Evolutionary conservation across 1,140 invertebrate genomes (phyloP), one percentile per base, ranked within the genome.

Genomic region (silkworm (Bombyx mori)): DNA sequence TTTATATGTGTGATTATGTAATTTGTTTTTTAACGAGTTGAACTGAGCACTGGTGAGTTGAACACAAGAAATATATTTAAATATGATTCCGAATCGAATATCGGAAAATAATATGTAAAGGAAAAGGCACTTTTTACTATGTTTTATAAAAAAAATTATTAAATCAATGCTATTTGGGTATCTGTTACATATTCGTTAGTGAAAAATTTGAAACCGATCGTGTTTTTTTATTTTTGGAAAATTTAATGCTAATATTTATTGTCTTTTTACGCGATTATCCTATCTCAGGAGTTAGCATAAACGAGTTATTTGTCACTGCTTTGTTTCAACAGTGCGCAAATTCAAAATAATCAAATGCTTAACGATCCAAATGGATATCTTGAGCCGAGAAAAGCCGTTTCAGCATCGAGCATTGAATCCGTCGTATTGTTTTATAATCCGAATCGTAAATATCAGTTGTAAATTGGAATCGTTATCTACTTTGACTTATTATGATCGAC

Each of bases 221-320:
- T 35, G 4, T 35, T 35, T 35, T 35, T 35, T 18, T 18, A 18
- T 3, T 35, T 35, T 35, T 35, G 26, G 26, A 35, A 35, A 35
- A 3, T 35, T 35, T 35, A 35, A 35, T 35, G 2, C 26, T 35
- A 3, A 35, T n/a, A 6, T 9, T 12, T 63, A 56, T 43, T 48
- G 57, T 54, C 57, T 10, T 44, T 9, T 54, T 57, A 48, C 59
- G 51, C 54, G 58, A 56, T 63, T 47, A 63, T 60, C 55, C 47
- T 48, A 54, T 63, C 62, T 60, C 57, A 46, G 61, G 51, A 62
- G 57, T 60, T 56, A 65, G 60, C 60, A 68, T 68, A 70, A 72
- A 75, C 63, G 69, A 72, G 70, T 72, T 75, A 72, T 75, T 75
- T 75, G 68, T 72, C 72, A 75, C 65, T 66, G 67, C 57, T 72